Evolutionary conservation across 1,140 invertebrate species (phyloP).

Genomic region (Brachionus angularis): DNA sequence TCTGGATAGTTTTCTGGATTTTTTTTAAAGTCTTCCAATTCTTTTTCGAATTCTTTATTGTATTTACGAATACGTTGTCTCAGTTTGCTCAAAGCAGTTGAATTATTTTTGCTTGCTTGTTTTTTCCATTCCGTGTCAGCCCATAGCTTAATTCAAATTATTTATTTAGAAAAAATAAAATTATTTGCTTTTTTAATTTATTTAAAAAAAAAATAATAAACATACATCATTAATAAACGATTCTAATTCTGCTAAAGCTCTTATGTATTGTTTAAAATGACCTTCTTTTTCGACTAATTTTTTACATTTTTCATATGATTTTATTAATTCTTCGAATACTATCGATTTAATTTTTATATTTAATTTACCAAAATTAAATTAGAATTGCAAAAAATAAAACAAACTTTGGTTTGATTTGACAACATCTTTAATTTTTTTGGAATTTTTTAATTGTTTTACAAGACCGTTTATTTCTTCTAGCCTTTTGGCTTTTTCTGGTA

Average conservation of each 20-base stretch:
- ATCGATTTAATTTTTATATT: no score
- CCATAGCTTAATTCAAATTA: not conserved
- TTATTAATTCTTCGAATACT: constrained; percentile 35
- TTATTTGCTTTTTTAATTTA: no score
- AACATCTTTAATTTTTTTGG: constrained; percentile 38
- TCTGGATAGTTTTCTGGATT: constrained; percentile 19
- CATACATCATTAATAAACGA: not conserved
- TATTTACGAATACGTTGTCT: constrained; percentile 36
- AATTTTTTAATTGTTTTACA: constrained; percentile 39
- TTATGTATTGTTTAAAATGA: constrained; percentile 14
- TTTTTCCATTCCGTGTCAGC: constrained; percentile 8
- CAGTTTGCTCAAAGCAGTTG: constrained; percentile 21
- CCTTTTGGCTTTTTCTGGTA: constrained; percentile 34
- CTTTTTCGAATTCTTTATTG: constrained; percentile 24
- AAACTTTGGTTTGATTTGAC: constrained; percentile 30
- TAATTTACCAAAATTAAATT: not conserved
- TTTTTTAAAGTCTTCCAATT: not conserved
- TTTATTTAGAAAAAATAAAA: no score
- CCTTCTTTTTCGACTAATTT: constrained; percentile 43
- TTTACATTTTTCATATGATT: constrained; percentile 26
- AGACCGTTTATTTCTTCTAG: constrained; percentile 41
- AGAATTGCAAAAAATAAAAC: not conserved
- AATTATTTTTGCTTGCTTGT: constrained; percentile 19
- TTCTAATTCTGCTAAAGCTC: constrained; percentile 26
- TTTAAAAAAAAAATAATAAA: not conserved